phyloP scores from a whole-genome alignment of 1,140 invertebrate species.

The Onthophagus taurus region DNA sequence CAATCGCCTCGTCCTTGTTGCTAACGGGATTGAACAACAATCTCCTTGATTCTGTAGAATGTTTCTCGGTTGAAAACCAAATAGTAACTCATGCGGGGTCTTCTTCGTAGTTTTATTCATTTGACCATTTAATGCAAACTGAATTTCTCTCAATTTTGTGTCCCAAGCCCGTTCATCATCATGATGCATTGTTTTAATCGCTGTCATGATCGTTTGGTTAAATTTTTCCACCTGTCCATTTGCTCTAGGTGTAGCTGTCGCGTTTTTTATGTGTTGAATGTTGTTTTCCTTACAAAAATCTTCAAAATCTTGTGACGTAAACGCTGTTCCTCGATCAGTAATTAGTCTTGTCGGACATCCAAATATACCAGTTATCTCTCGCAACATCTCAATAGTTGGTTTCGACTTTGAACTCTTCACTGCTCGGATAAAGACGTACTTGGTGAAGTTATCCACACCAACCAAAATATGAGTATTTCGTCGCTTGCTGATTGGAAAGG shows the following conservation, averaged over 20 bases:
- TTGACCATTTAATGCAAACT: too few relatives aligned
- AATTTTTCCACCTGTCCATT: constrained; percentile 23
- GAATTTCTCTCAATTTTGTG: too few relatives aligned
- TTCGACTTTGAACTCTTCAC: background rate
- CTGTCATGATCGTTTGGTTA: too few relatives aligned
- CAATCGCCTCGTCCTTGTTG: too few relatives aligned
- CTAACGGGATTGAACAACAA: too few relatives aligned
- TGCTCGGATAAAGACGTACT: constrained; percentile 18
- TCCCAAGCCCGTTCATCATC: too few relatives aligned
- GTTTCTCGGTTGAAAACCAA: too few relatives aligned
- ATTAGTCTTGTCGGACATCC: constrained; percentile 27
- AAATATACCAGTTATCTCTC: constrained; percentile 19
- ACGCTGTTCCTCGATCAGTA: constrained; percentile 30
- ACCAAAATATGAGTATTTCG: constrained; percentile 30
- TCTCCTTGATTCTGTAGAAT: too few relatives aligned
- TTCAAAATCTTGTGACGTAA: constrained; percentile 26
- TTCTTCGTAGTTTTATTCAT: too few relatives aligned
- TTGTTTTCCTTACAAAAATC: constrained; percentile 21
- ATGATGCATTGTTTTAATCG: too few relatives aligned
- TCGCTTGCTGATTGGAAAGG: constrained; percentile 23
- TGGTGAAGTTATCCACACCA: constrained; percentile 32
- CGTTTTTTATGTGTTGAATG: constrained; percentile 29
- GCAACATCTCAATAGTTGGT: background rate
- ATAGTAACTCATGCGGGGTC: too few relatives aligned
- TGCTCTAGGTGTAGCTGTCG: constrained; percentile 27